These are phyloP conservation scores for Catocala fraxini DNA, from an alignment of 2,888 invertebrate species.

Conservation along the genomic window DNA sequence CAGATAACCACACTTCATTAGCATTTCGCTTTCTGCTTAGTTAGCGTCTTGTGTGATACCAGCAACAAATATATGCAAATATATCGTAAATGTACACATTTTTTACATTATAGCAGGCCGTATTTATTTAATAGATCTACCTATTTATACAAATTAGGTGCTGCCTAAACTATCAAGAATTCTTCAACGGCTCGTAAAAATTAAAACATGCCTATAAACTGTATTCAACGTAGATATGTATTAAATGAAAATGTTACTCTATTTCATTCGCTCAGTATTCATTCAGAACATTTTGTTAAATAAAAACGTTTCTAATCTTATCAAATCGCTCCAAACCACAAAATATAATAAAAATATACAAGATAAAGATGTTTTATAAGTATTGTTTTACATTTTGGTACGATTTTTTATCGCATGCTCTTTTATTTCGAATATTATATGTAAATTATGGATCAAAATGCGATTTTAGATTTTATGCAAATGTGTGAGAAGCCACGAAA, in stretches of 20 bases:
- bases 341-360: slow-evolving; percentile 1
- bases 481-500: slow-evolving; percentile 60
- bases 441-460: slow-evolving; percentile 39
- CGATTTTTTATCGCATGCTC: slow-evolving; percentile 23
- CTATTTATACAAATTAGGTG: slow-evolving; percentile 41
- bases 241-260: no score
- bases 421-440: slow-evolving; percentile 33
- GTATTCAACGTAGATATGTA: not conserved
- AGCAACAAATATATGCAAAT: slow-evolving; percentile 63
- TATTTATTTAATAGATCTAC: slow-evolving; percentile 40
- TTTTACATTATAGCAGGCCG: slow-evolving; percentile 31
- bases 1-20: slow-evolving; percentile 73
- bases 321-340: slow-evolving; percentile 1
- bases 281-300: slow-evolving; percentile 11
- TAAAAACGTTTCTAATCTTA: slow-evolving; percentile 20
- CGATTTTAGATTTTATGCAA: slow-evolving; percentile 62
- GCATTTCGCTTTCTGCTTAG: slow-evolving; percentile 64
- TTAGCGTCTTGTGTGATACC: slow-evolving; percentile 58
- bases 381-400: slow-evolving; percentile 27
- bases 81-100: slow-evolving; percentile 52
- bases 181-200: slow-evolving; percentile 32
- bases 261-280: not conserved
- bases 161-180: slow-evolving; percentile 29
- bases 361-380: slow-evolving; percentile 23
- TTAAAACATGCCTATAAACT: slow-evolving; percentile 21